These are phyloP conservation scores for Ornithorhynchus anatinus DNA, from an alignment of 2,113 vertebrate species.

Conservation along the genomic window DNA sequence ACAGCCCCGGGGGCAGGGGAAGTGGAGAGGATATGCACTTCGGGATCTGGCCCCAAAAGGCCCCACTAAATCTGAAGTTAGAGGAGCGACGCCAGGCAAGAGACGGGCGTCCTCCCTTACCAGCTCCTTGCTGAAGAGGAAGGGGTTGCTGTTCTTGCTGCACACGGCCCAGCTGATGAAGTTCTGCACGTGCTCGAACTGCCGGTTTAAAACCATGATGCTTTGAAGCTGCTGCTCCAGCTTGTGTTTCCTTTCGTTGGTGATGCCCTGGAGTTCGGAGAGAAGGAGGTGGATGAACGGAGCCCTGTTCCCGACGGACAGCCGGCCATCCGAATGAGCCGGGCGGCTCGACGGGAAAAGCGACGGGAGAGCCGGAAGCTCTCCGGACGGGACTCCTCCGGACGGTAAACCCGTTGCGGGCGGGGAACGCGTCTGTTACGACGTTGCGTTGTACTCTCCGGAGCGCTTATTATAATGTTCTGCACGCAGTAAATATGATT, in stretches of 20 bases:
- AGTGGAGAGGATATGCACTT: no score
- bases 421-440: no score
- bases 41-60: no score
- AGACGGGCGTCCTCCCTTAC: slow-evolving; percentile 69
- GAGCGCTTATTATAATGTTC: no score
- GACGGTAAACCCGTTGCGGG: no score
- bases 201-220: slow-evolving; percentile 86
- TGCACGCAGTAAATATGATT: no score
- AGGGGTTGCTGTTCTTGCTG: slow-evolving; percentile 86
- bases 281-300: no score
- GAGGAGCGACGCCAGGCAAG: background rate
- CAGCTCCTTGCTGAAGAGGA: slow-evolving; percentile 97
- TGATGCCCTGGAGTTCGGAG: slow-evolving; percentile 79
- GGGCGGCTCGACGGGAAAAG: background rate
- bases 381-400: no score
- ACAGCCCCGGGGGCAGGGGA: background rate
- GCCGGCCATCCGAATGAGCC: background rate
- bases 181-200: slow-evolving; percentile 95
- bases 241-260: slow-evolving; percentile 85
- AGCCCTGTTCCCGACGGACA: background rate
- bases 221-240: slow-evolving; percentile 92
- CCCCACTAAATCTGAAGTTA: no score
- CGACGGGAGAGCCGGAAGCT: no score
- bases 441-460: no score
- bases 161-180: slow-evolving; percentile 94